Evolutionary conservation across 2,113 vertebrate genomes (phyloP).

Genomic region (Lophura nycthemera): DNA sequence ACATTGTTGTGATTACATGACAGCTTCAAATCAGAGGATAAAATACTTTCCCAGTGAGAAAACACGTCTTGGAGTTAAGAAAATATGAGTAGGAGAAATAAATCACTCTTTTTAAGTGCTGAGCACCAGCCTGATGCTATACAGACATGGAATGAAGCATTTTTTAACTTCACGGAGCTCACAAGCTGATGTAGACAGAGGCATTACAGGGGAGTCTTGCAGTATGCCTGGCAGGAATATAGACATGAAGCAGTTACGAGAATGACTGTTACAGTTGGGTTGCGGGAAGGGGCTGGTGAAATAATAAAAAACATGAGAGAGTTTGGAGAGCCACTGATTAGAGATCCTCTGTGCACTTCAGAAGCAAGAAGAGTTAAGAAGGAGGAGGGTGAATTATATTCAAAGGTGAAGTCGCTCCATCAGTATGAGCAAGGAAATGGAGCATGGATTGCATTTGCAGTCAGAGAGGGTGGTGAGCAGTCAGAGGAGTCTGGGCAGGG

Average conservation of each 20-base stretch:
- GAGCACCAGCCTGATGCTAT: neutral
- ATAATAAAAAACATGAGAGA: neutral
- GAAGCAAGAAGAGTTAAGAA: neutral
- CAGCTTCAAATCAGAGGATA: slow-evolving; percentile 1
- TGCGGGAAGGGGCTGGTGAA: neutral
- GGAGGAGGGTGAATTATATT: neutral
- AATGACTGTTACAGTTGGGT: neutral
- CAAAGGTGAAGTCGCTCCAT: neutral
- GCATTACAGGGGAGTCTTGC: neutral
- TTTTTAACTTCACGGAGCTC: neutral
- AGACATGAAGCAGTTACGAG: neutral
- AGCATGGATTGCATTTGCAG: neutral
- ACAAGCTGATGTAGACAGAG: neutral
- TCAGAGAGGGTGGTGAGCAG: neutral
- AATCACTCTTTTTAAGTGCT: neutral
- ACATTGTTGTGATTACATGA: slow-evolving; percentile 33
- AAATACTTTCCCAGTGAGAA: slow-evolving; percentile 6
- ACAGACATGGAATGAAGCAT: neutral
- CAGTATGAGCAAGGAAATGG: rapidly evolving
- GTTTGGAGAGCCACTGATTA: neutral
- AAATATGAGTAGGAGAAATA: slow-evolving; percentile 5
- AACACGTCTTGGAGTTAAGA: neutral
- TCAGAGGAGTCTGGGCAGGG: neutral
- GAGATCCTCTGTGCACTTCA: neutral
- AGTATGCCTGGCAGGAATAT: neutral